Base-by-base conservation (phyloP, 2,888 invertebrate species). In the Julus scandinavius region DNA sequence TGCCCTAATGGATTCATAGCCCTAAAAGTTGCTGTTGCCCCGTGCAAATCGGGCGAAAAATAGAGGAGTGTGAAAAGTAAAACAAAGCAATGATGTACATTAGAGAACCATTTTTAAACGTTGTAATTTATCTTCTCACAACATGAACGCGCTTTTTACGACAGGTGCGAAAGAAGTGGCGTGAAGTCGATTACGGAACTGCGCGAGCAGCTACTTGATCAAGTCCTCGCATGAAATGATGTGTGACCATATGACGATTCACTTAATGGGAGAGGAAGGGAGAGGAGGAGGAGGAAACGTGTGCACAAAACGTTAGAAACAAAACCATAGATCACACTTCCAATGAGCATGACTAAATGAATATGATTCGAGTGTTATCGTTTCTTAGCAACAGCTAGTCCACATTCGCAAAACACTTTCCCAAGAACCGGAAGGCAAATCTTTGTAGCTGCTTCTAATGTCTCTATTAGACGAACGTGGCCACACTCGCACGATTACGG, bases 141-240 rank as follows among this genome's bases (percentile, higher is more conserved):
- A 63, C n/a, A 63, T n/a, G 58, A 63, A 63, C 58, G 58, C 58
- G 58, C 58, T 63, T 63, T 29, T 63, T 63, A 63, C 58, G 58
- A n/a, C n/a, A 63, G 58, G 58, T 63, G 58, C 58, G n/a, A 63
- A 63, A 63, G 58, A 63, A n/a, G 58, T n/a, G n/a, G 58, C 58
- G 58, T 63, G 58, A 63, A 63, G n/a, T 63, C n/a, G n/a, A 63
- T 63, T 4, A 63, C 15, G 58, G n/a, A 63, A 17, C 58, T 63
- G 58, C 58, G 6, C 58, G 58, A 63, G 58, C n/a, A 17, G 58
- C n/a, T 45, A 5, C 58, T 13, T 3, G 17, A 54, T 54, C 54
- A 15, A 54, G 54, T 54, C 15, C 17, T 54, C 54, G 54, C 54
- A 15, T 54, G 54, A 54, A 13, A 54, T 54, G 54, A 54, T 54